A percentile compares a stretch with the other conserved stretches of the same genome.
Evolutionary conservation across 2,797 vertebrate species (phyloP).

Genomic region (Karalla daura): DNA sequence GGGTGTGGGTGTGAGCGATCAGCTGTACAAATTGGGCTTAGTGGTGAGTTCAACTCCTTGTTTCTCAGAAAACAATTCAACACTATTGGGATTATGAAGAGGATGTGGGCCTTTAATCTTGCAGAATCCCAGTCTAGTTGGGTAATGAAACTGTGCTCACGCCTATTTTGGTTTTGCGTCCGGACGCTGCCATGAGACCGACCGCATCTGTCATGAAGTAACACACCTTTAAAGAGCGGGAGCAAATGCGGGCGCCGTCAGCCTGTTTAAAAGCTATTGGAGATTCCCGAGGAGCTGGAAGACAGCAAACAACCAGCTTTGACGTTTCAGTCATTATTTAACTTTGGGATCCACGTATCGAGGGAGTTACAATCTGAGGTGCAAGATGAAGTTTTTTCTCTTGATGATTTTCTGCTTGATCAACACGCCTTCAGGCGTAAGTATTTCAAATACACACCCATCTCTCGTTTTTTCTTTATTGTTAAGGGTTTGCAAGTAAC

Average conservation of each 20-base stretch:
- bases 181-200: slow-evolving; percentile 12
- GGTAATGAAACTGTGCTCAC: slow-evolving; percentile 41
- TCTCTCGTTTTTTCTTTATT: not conserved
- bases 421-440: slow-evolving; percentile 46
- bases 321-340: slow-evolving; percentile 21
- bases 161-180: slow-evolving; percentile 52
- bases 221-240: slow-evolving; percentile 40
- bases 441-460: slow-evolving; percentile 28
- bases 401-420: slow-evolving; percentile 49
- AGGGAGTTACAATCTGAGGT: slow-evolving; percentile 15
- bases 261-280: slow-evolving; percentile 64
- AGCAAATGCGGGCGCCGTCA: slow-evolving; percentile 23
- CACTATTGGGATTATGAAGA: slow-evolving; percentile 27
- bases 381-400: slow-evolving; percentile 54
- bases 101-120: slow-evolving; percentile 33
- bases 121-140: slow-evolving; percentile 24
- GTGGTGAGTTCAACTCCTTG: slow-evolving; percentile 6
- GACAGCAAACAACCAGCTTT: slow-evolving; percentile 15
- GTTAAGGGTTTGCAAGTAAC: no score
- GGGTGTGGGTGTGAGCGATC: not conserved
- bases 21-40: slow-evolving; percentile 6
- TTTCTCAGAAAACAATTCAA: slow-evolving; percentile 14
- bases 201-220: slow-evolving; percentile 62
- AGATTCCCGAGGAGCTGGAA: slow-evolving; percentile 18
- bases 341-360: slow-evolving; percentile 8